Percentiles rank a stretch among this genome's conserved stretches.
Conservation (phyloP, 2,113 vertebrate species). For the Talpa occidentalis region DNA sequence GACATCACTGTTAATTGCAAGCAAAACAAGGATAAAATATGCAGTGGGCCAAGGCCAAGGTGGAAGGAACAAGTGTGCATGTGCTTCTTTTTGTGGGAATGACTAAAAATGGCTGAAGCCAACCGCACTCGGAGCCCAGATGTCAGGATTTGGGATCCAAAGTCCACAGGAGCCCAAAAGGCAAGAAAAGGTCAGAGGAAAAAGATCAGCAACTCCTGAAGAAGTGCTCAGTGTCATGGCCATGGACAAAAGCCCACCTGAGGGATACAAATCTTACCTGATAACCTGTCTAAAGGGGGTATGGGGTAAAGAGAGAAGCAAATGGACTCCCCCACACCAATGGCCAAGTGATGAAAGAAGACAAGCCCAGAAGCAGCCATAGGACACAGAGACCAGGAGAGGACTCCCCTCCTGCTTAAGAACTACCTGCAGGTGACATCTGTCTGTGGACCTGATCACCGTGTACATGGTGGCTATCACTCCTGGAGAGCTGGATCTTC, state of each 20-base stretch:
- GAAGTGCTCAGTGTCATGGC: too few relatives aligned
- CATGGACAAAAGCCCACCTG: background rate
- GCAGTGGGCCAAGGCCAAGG: background rate
- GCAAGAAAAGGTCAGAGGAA: background rate
- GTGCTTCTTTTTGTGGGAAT: background rate
- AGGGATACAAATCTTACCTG: background rate
- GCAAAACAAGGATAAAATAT: background rate
- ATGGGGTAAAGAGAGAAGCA: background rate
- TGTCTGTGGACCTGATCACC: background rate
- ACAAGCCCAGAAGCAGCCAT: background rate
- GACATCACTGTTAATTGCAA: fast-evolving
- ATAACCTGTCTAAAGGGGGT: background rate
- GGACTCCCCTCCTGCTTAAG: background rate
- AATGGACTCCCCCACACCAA: background rate
- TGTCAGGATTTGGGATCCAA: too few relatives aligned
- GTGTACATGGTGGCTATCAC: fast-evolving
- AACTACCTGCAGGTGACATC: background rate
- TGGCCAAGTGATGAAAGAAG: background rate
- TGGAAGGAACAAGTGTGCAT: background rate
- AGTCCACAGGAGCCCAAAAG: background rate
- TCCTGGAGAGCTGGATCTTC: background rate
- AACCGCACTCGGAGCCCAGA: background rate
- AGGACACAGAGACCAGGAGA: background rate
- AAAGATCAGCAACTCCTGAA: background rate
- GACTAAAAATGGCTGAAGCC: background rate